Evolutionary conservation across 2,113 vertebrate genomes (phyloP).

Genomic region (Sinocyclocheilus anshuiensis): DNA sequence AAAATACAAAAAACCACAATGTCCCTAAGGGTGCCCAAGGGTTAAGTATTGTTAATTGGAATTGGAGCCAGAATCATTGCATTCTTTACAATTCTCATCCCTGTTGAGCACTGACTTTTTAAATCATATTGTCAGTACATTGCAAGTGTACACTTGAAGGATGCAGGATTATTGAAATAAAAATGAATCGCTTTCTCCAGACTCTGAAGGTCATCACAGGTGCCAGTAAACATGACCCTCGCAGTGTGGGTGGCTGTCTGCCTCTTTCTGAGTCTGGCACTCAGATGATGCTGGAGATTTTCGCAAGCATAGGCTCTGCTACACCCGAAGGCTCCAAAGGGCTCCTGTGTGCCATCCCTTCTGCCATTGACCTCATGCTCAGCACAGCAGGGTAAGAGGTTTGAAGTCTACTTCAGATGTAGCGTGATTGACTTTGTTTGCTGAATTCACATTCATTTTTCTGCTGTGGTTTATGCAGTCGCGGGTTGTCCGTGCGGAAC

Average conservation of each 20-base stretch:
- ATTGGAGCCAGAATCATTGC: neutral
- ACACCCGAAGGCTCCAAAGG: conserved; percentile 78
- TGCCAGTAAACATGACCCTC: conserved; percentile 77
- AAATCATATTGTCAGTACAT: neutral
- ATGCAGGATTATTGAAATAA: neutral
- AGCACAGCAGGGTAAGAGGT: conserved; percentile 78
- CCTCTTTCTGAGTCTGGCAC: conserved; percentile 79
- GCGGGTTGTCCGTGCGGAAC: conserved; percentile 79
- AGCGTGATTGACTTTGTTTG: neutral
- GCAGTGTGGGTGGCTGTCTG: conserved; percentile 63
- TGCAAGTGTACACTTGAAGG: neutral
- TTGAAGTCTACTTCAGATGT: neutral
- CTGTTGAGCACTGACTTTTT: neutral
- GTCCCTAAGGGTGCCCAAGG: no score
- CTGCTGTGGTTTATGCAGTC: conserved; percentile 69
- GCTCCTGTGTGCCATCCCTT: conserved; percentile 81
- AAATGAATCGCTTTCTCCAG: conserved; percentile 63
- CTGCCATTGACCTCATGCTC: conserved; percentile 85
- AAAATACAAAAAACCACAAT: no score
- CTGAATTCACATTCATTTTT: neutral
- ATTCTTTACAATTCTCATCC: neutral
- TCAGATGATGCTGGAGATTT: conserved; percentile 92
- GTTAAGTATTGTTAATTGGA: no score
- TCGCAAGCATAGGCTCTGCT: conserved; percentile 93
- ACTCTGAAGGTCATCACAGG: conserved; percentile 88